These are phyloP conservation scores for Antedon mediterranea DNA, from an alignment of 53 echinoderm and acorn worm species.

Conservation along the genomic window DNA sequence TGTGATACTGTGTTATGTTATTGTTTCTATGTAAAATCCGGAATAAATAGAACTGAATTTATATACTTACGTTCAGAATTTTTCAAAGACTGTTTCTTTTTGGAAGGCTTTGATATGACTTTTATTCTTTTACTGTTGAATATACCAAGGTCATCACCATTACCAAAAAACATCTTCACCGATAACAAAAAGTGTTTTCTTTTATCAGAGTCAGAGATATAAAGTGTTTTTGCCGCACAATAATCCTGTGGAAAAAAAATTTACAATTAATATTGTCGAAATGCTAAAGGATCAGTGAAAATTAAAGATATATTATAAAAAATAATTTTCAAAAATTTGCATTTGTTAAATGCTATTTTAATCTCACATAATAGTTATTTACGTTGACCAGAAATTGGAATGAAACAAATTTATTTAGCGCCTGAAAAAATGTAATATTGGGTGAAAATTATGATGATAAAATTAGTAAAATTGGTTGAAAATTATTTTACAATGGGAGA, in stretches of 20 bases:
- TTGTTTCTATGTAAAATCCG: no score
- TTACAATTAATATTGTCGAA: neutral
- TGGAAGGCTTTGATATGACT: constrained; percentile 98
- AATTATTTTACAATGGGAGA: no score
- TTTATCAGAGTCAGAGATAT: constrained; percentile 94
- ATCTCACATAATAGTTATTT: no score
- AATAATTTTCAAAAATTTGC: no score
- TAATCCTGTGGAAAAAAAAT: constrained; percentile 46
- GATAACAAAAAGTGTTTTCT: constrained; percentile 97
- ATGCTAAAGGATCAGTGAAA: neutral
- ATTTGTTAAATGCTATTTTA: no score
- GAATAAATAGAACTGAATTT: no score
- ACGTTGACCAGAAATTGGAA: no score
- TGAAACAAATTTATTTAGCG: no score
- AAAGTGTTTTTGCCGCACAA: constrained; percentile 96
- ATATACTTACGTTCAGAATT: constrained; percentile 92
- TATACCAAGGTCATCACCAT: constrained; percentile 86
- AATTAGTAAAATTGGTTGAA: no score
- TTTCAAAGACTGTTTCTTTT: constrained; percentile 96
- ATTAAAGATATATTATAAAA: neutral
- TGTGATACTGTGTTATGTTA: no score
- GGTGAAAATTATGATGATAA: no score
- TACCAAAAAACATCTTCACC: constrained; percentile 98
- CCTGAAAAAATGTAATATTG: no score
- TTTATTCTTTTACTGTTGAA: constrained; percentile 99